Base-by-base conservation (phyloP, 2,797 vertebrate genomes). In the Betta splendens region DNA sequence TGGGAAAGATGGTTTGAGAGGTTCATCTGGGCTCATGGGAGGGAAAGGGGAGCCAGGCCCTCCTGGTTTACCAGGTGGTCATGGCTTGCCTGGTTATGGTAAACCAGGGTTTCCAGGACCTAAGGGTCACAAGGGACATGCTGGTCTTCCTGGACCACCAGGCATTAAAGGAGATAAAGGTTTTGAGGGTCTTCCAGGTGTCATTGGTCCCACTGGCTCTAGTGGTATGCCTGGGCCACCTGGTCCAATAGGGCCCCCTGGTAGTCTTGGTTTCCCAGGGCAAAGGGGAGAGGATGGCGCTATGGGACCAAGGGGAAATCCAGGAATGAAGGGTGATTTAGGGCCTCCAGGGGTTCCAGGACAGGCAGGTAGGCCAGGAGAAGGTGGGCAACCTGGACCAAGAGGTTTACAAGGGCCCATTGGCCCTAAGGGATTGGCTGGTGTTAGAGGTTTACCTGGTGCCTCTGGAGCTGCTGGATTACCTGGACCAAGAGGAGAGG, bases 131-230 rank as follows among this genome's bases (percentile, higher is more conserved):
- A 94, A 93, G 21, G 97, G 97, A 0, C 60, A 94, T 21, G 90
- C 72, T 9, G 97, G 97, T 16, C 64, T 93, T 66, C 93, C 92
- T 0, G 97, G 97, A 1, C 83, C 86, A 47, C 80, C 92, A 51
- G 97, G 97, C 8, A 89, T 82, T 0, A 96, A 95, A 80, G 97
- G 97, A 3, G 95, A 97, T 62, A 98, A 93, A 83, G 97, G 96
- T 57, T 89, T 95, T 0, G 74, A 40, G 5, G 97, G 97, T 21
- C 78, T 88, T 2, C 94, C 93, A 4, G 97, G 96, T 53, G 89
- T 95, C 18, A 90, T 85, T 18, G 97, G 96, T 12, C 87, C 88
- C 0, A 93, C 91, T 0, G 97, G 97, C 42, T 89, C 92, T 38
- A 92, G 86, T 17, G 97, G 97, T 33, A 90, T 91, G n/a, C 91